These are phyloP conservation scores for Syndactyla subalaris DNA, from an alignment of 2,797 vertebrate species.

Conservation along the genomic window DNA sequence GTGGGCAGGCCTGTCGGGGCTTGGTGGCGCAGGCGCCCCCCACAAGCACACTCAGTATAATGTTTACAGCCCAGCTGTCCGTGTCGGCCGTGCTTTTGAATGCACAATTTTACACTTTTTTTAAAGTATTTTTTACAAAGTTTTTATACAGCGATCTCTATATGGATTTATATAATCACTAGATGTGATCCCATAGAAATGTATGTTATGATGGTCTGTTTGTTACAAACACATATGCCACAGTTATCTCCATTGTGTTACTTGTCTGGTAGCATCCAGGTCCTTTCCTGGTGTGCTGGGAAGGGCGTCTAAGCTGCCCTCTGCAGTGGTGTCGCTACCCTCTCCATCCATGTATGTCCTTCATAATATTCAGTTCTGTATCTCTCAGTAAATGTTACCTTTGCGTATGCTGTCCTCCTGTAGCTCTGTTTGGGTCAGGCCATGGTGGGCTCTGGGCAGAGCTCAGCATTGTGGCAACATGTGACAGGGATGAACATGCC, in stretches of 20 bases:
- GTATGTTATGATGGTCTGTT: slow-evolving; percentile 89
- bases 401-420: slow-evolving; percentile 56
- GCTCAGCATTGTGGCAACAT: fast-evolving
- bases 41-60: slow-evolving; percentile 90
- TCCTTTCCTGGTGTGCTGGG: slow-evolving; percentile 54
- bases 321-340: slow-evolving; percentile 34
- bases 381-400: slow-evolving; percentile 81
- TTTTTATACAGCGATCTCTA: slow-evolving; percentile 94
- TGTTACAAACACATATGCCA: slow-evolving; percentile 83
- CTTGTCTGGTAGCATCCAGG: slow-evolving; percentile 63
- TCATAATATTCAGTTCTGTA: slow-evolving; percentile 81
- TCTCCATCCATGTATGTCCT: slow-evolving; percentile 79
- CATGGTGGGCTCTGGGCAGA: neutral
- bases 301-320: neutral
- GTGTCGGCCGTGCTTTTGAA: slow-evolving; percentile 83
- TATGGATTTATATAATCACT: slow-evolving; percentile 91
- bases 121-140: slow-evolving; percentile 84
- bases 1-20: slow-evolving; percentile 78
- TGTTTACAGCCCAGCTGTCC: slow-evolving; percentile 93
- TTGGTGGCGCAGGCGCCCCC: slow-evolving; percentile 94
- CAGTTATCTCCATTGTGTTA: slow-evolving; percentile 78
- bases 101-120: slow-evolving; percentile 86
- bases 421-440: slow-evolving; percentile 42
- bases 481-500: neutral
- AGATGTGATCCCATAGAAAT: slow-evolving; percentile 86